Percentiles rank a stretch among this genome's conserved stretches.
Evolutionary conservation across 2,888 invertebrate genomes (phyloP).

Genomic region (Drosophila subquinaria): DNA sequence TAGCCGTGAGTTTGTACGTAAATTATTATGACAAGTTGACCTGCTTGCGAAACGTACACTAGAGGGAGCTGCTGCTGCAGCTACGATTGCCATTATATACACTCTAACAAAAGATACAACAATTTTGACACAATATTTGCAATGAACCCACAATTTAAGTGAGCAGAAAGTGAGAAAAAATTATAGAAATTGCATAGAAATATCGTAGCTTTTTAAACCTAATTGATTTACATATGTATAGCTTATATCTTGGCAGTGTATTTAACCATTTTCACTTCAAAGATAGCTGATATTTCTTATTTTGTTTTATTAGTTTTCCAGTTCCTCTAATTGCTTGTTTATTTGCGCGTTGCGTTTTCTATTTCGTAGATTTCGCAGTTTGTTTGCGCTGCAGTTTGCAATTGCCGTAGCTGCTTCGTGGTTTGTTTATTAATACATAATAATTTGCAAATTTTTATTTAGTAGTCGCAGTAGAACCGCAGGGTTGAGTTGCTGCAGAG

Average conservation of each 20-base stretch:
- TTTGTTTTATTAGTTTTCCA: slow-evolving; percentile 25
- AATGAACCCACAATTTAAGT: not conserved
- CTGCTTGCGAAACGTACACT: slow-evolving; percentile 61
- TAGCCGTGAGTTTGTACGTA: slow-evolving; percentile 57
- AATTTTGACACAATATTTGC: not conserved
- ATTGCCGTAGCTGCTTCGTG: slow-evolving; percentile 15
- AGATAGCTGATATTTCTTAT: slow-evolving; percentile 2
- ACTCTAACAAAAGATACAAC: slow-evolving; percentile 3
- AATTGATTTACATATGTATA: not conserved
- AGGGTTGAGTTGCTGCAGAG: slow-evolving; percentile 6
- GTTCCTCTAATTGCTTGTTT: slow-evolving; percentile 73
- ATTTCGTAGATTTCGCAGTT: slow-evolving; percentile 42
- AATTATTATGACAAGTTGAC: slow-evolving; percentile 80
- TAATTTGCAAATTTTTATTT: slow-evolving; percentile 39
- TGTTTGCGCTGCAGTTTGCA: slow-evolving; percentile 31
- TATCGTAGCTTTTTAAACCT: not conserved
- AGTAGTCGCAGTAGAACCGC: slow-evolving; percentile 10
- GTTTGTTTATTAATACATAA: slow-evolving; percentile 51
- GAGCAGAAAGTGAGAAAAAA: not conserved
- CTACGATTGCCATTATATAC: slow-evolving; percentile 12
- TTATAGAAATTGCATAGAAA: not conserved
- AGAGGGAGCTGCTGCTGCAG: slow-evolving; percentile 37
- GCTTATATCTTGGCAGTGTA: not conserved
- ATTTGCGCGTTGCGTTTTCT: slow-evolving; percentile 63
- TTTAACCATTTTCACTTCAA: not conserved